Evolutionary conservation across 1,140 invertebrate species (phyloP), one percentile per base, ranked within the genome.

Genomic region (Dryas iulia): DNA sequence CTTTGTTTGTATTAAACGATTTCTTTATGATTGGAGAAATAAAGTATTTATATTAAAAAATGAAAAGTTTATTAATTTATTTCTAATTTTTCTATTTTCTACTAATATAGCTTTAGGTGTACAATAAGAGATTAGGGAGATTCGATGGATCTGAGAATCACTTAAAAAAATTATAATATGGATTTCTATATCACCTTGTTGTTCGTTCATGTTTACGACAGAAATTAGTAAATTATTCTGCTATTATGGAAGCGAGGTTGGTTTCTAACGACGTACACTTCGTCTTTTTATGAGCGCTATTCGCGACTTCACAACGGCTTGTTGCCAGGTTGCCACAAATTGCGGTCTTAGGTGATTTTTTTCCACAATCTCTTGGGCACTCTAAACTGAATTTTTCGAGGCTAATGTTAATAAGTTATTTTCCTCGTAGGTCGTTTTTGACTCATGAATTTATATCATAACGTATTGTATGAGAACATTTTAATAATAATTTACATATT

Each of bases 151-250:
- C n/a, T 35, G 5, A 5, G 1, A 35, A 0, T 35, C 0, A 14
- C 14, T 0, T 18, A 18, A 47, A 21, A 47, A 2, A 2, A 47
- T 47, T n/a, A n/a, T n/a, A n/a, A n/a, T n/a, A n/a, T n/a, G n/a
- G n/a, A 10, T 2, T 47, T 47, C 35, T 47, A 21, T 7, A 47
- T 18, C 14, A 47, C 39, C 14, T 8, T 47, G 39, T 21, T 21
- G 39, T 47, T 18, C 12, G 6, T 39, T n/a, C n/a, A n/a, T n/a
- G n/a, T n/a, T 47, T 47, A 47, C 39, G 6, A 54, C 23, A 52
- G 14, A 54, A 53, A 62, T 62, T 53, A 47, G 60, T 47, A 62
- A 62, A 62, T 53, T 62, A 62, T 53, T 62, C 18, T 11, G 47
- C 18, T 53, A 62, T 62, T 47, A 53, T 62, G 26, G 59, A 25